These are phyloP conservation scores for Carettochelys insculpta DNA, from an alignment of 2,113 vertebrate genomes.

Conservation along the genomic window DNA sequence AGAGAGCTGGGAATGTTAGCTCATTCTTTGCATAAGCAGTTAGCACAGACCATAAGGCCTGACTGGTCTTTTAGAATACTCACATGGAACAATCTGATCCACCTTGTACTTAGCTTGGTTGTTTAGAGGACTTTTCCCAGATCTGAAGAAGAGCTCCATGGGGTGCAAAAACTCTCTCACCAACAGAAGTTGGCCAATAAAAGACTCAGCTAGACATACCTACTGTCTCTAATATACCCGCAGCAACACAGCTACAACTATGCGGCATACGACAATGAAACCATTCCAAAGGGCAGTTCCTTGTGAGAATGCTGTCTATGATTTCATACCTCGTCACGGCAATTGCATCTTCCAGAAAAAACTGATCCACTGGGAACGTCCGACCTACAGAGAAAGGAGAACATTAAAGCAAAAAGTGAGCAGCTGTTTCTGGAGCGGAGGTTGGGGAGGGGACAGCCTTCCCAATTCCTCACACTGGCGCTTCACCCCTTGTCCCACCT, in stretches of 20 bases:
- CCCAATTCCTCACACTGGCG: background rate
- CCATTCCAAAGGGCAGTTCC: background rate
- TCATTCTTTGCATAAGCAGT: background rate
- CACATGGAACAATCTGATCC: background rate
- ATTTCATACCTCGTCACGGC: conserved; percentile 84
- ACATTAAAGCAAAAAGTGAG: background rate
- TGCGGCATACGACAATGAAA: background rate
- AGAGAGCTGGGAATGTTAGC: background rate
- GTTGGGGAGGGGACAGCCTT: background rate
- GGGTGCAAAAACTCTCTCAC: background rate
- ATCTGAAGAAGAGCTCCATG: background rate
- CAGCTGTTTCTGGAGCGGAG: fast-evolving
- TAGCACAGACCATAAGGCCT: background rate
- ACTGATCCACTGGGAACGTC: conserved; percentile 94
- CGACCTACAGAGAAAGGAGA: conserved; percentile 77
- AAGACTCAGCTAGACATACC: background rate
- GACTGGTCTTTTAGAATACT: background rate
- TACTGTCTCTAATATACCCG: background rate
- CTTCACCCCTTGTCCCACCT: background rate
- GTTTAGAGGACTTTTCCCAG: background rate
- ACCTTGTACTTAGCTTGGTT: background rate
- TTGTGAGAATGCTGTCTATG: background rate
- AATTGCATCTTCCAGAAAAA: conserved; percentile 95
- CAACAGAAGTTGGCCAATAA: background rate
- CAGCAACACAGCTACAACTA: background rate